A percentile compares a stretch with the other conserved stretches of the same genome.
Evolutionary conservation across 2,113 vertebrate species (phyloP).

Genomic region (Synodontis membranacea): DNA sequence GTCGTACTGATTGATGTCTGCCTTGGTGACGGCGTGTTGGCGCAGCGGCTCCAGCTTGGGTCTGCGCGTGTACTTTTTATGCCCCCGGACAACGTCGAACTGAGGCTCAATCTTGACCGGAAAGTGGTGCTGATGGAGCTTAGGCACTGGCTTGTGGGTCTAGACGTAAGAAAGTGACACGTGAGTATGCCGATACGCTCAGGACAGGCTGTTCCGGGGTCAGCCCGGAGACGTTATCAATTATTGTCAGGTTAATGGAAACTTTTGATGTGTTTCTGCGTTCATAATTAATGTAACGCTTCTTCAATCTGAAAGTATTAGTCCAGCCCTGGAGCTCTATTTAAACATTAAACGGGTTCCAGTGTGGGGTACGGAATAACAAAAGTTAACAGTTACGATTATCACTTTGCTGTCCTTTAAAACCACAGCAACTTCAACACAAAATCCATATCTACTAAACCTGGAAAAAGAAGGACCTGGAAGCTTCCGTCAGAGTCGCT

Average conservation of each 20-base stretch:
- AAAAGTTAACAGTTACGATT: too few relatives aligned
- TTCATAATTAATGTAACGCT: background rate
- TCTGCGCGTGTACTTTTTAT: conserved; percentile 87
- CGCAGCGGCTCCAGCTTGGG: conserved; percentile 77
- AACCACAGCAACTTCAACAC: background rate
- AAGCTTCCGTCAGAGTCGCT: background rate
- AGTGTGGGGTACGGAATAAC: background rate
- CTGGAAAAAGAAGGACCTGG: background rate
- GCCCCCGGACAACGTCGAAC: conserved; percentile 79
- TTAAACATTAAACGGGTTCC: background rate
- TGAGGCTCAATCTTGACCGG: conserved; percentile 79
- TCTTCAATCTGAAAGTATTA: background rate
- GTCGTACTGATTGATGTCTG: conserved; percentile 92
- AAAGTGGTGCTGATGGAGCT: conserved; percentile 79
- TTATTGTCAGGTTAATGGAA: background rate
- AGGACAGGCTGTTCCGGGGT: background rate
- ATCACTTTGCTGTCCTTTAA: too few relatives aligned
- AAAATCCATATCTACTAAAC: background rate
- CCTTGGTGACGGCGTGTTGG: conserved; percentile 79
- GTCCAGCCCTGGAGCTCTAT: background rate
- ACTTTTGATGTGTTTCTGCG: background rate
- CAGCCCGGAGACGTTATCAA: background rate
- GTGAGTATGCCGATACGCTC: background rate
- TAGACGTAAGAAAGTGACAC: conserved; percentile 27
- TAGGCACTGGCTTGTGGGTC: conserved; percentile 58